Percentiles rank a stretch among this genome's conserved stretches.
Evolutionary conservation across 2,797 vertebrate species (phyloP).

Genomic region (Takifugu rubripes): DNA sequence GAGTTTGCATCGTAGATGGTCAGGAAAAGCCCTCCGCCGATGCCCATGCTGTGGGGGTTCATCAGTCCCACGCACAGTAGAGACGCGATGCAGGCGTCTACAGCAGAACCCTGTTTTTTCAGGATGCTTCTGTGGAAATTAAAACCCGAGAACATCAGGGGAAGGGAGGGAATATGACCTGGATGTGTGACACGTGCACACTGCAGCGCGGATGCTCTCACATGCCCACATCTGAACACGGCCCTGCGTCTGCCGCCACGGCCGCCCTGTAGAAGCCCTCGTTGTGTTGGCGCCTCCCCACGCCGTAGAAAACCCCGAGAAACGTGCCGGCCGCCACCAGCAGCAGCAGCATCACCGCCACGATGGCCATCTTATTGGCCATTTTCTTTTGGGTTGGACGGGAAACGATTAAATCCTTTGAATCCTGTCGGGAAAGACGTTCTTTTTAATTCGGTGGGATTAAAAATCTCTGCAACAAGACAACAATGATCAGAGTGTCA

Average conservation of each 20-base stretch:
- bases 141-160: constrained; percentile 23
- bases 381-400: constrained; percentile 44
- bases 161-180: background rate
- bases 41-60: constrained; percentile 92
- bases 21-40: constrained; percentile 90
- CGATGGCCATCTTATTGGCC: constrained; percentile 50
- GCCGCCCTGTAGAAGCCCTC: constrained; percentile 75
- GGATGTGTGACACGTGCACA: too few relatives aligned
- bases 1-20: constrained; percentile 83
- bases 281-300: constrained; percentile 32
- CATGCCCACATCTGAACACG: constrained; percentile 88
- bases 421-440: background rate
- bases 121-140: constrained; percentile 79
- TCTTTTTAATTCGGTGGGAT: background rate
- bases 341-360: constrained; percentile 49
- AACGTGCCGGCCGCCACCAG: constrained; percentile 65
- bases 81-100: constrained; percentile 86
- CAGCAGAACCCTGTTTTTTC: constrained; percentile 82
- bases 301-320: constrained; percentile 76
- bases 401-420: background rate
- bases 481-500: too few relatives aligned
- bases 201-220: constrained; percentile 49
- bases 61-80: constrained; percentile 87
- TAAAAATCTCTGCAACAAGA: too few relatives aligned
- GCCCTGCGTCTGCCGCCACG: constrained; percentile 85